phyloP scores from a whole-genome alignment of 2,888 invertebrate genomes.

The Acleris laterana region DNA sequence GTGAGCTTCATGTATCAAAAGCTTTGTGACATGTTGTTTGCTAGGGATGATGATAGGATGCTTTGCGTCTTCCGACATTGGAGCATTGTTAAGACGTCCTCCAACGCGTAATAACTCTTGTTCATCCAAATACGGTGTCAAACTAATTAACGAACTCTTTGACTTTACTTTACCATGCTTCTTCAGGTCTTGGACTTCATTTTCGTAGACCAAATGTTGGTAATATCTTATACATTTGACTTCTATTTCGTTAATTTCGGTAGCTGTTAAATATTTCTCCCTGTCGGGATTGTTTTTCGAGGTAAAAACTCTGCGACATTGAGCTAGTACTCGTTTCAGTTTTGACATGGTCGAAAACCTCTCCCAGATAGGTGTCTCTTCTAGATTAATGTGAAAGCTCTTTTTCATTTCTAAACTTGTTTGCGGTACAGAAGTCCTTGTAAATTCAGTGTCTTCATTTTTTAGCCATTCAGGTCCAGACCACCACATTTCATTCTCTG shows the following conservation, averaged over 20 bases:
- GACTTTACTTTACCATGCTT: conserved; percentile 11
- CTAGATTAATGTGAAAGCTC: conserved; percentile 4
- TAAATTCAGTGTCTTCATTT: background rate
- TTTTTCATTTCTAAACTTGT: conserved; percentile 23
- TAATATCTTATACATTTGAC: conserved; percentile 1
- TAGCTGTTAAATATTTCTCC: background rate
- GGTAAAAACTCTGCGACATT: background rate
- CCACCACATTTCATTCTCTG: conserved; percentile 27
- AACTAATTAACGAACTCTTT: conserved; percentile 16
- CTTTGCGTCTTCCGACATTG: conserved; percentile 23
- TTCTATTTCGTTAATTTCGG: conserved; percentile 7
- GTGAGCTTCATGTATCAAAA: too few species aligned
- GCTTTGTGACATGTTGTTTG: background rate
- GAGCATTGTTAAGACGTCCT: conserved; percentile 34
- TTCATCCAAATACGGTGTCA: conserved; percentile 35
- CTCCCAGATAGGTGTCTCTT: conserved; percentile 13
- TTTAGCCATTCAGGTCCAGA: conserved; percentile 32
- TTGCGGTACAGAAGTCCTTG: conserved; percentile 5
- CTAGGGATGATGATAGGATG: conserved; percentile 40
- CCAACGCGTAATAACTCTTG: conserved; percentile 35
- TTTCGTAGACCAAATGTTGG: background rate
- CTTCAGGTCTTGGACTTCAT: conserved; percentile 12
- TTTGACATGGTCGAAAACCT: conserved; percentile 4
- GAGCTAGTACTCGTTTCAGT: conserved; percentile 2
- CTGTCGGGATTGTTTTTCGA: background rate